Evolutionary conservation across 2,797 vertebrate species (phyloP).

Genomic region (Hapalemur alaotrensis): DNA sequence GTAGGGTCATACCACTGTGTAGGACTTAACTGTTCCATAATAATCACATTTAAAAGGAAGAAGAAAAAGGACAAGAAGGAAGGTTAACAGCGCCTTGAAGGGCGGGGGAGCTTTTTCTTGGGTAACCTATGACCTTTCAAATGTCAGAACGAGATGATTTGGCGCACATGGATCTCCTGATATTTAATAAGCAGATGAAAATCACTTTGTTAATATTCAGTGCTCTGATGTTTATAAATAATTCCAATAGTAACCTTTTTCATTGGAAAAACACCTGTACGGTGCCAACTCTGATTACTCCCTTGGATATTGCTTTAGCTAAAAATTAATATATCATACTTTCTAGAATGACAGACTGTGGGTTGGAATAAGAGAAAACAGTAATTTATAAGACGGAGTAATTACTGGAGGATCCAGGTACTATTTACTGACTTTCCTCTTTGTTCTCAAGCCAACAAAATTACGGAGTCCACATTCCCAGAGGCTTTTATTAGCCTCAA

Average conservation of each 20-base stretch:
- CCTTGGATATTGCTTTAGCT: conserved; percentile 71
- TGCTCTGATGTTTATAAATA: conserved; percentile 69
- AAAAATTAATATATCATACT: conserved; percentile 77
- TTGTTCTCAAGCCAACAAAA: conserved; percentile 75
- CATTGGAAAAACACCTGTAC: conserved; percentile 65
- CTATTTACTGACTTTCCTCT: conserved; percentile 73
- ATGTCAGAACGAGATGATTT: background rate
- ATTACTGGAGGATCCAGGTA: conserved; percentile 76
- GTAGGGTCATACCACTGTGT: background rate
- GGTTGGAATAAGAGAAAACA: conserved; percentile 73
- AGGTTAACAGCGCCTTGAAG: background rate
- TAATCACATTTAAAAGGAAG: conserved; percentile 10
- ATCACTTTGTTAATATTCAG: conserved; percentile 67
- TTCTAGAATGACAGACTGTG: conserved; percentile 71
- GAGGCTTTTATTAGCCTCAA: conserved; percentile 72
- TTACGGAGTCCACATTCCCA: conserved; percentile 67
- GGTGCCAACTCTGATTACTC: conserved; percentile 65
- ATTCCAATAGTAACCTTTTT: conserved; percentile 75
- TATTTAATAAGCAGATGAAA: conserved; percentile 54
- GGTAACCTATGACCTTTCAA: conserved; percentile 43
- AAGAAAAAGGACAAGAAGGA: background rate
- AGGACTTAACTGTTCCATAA: background rate
- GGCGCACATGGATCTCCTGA: background rate
- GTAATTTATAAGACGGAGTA: conserved; percentile 76
- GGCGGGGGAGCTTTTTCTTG: background rate